Evolutionary conservation across 2,888 invertebrate species (phyloP).

Genomic region (Subacronicta megacephala): DNA sequence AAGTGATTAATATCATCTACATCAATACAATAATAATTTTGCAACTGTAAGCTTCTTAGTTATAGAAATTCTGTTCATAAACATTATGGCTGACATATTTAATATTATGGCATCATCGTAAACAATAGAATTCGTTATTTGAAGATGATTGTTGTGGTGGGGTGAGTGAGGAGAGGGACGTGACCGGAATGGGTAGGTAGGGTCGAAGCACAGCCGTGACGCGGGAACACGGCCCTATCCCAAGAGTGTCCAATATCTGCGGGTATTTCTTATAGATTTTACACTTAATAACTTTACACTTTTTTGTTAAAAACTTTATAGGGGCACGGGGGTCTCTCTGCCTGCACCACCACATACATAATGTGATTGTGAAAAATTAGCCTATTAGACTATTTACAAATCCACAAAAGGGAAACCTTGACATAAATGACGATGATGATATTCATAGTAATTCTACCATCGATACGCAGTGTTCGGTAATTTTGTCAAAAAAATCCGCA

Average conservation of each 20-base stretch:
- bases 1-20: too few relatives aligned
- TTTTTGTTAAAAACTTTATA: not conserved
- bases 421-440: too few relatives aligned
- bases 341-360: too few relatives aligned
- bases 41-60: too few relatives aligned
- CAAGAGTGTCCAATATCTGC: constrained; percentile 8
- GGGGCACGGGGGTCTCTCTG: too few relatives aligned
- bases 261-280: not conserved
- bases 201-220: constrained; percentile 11
- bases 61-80: constrained; percentile 3
- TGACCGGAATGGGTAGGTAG: constrained; percentile 64
- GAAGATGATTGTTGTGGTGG: constrained; percentile 67
- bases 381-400: too few relatives aligned
- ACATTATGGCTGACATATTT: constrained; percentile 8
- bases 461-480: too few relatives aligned
- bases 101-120: constrained; percentile 45
- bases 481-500: too few relatives aligned
- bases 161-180: constrained; percentile 61
- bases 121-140: constrained; percentile 71
- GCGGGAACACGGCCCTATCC: constrained; percentile 6
- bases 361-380: too few relatives aligned
- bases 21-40: constrained; percentile 4
- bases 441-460: too few relatives aligned
- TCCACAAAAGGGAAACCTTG: not conserved
- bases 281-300: not conserved